phyloP scores from a whole-genome alignment of 2,888 invertebrate genomes.

The Ochropacha duplaris region DNA sequence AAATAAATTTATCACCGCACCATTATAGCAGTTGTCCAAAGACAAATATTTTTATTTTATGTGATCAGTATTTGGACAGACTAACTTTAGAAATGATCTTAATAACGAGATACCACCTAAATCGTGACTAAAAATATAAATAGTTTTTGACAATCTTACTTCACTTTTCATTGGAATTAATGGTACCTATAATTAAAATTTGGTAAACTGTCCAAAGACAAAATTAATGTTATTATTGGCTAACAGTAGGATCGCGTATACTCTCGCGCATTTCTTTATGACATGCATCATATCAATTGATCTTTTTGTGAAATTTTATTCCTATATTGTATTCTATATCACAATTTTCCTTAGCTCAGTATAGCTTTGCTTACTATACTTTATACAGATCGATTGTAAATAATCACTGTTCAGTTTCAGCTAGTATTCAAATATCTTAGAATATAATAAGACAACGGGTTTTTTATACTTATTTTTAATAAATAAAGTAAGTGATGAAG shows the following conservation, averaged over 20 bases:
- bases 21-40: too few species aligned
- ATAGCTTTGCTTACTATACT: neutral
- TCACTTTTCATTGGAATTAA: too few species aligned
- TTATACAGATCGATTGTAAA: neutral
- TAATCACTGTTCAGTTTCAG: neutral
- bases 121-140: too few species aligned
- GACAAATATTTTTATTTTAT: too few species aligned
- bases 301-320: neutral
- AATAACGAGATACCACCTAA: too few species aligned
- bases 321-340: neutral
- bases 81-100: too few species aligned
- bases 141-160: too few species aligned
- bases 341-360: neutral
- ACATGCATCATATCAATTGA: neutral
- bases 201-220: neutral
- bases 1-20: too few species aligned
- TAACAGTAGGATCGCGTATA: neutral
- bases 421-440: neutral
- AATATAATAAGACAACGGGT: neutral
- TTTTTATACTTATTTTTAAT: neutral
- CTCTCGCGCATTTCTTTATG: neutral
- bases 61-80: neutral
- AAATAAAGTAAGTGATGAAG: neutral
- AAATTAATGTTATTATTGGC: neutral
- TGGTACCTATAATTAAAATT: neutral